phyloP scores from a whole-genome alignment of 92 coral and sea anemone species.

The Nematostella vectensis region DNA sequence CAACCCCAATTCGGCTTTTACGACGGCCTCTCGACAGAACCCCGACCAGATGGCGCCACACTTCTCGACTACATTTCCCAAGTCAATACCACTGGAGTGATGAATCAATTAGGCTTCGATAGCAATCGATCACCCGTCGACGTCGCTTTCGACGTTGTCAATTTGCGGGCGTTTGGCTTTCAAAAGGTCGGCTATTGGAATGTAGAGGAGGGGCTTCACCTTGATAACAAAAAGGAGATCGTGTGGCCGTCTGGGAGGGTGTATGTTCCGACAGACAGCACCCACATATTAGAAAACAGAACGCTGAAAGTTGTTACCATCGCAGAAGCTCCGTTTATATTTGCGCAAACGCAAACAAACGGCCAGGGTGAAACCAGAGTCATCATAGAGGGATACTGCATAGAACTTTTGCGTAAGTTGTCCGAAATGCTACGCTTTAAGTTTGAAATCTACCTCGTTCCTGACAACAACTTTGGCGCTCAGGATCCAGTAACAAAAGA shows the following conservation, averaged over 20 bases:
- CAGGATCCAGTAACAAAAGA: slow-evolving; percentile 51
- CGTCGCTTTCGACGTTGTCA: slow-evolving; percentile 63
- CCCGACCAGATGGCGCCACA: slow-evolving; percentile 40
- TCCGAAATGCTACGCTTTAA: slow-evolving; percentile 57
- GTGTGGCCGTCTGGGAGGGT: slow-evolving; percentile 67
- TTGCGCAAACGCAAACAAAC: slow-evolving; percentile 9
- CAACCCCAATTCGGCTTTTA: slow-evolving; percentile 35
- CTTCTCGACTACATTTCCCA: slow-evolving; percentile 39
- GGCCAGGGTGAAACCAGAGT: slow-evolving; percentile 20
- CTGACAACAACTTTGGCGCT: slow-evolving; percentile 63
- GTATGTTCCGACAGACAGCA: slow-evolving; percentile 41
- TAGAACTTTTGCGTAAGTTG: slow-evolving; percentile 57
- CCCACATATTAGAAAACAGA: slow-evolving; percentile 49
- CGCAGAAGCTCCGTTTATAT: slow-evolving; percentile 62
- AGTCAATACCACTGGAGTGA: slow-evolving; percentile 61
- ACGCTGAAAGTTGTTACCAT: slow-evolving; percentile 65
- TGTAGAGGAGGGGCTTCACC: slow-evolving; percentile 31
- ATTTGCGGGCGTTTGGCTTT: slow-evolving; percentile 71
- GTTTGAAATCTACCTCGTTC: slow-evolving; percentile 57
- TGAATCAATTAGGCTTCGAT: slow-evolving; percentile 37
- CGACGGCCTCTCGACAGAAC: slow-evolving; percentile 6
- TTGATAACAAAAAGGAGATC: slow-evolving; percentile 68
- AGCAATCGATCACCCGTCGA: slow-evolving; percentile 35
- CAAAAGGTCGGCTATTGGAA: slow-evolving; percentile 69
- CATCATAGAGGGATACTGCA: slow-evolving; percentile 57